A percentile compares a stretch with the other conserved stretches of the same genome.
Conservation (phyloP, 2,888 invertebrate species). For the Phragmatobia fuliginosa region DNA sequence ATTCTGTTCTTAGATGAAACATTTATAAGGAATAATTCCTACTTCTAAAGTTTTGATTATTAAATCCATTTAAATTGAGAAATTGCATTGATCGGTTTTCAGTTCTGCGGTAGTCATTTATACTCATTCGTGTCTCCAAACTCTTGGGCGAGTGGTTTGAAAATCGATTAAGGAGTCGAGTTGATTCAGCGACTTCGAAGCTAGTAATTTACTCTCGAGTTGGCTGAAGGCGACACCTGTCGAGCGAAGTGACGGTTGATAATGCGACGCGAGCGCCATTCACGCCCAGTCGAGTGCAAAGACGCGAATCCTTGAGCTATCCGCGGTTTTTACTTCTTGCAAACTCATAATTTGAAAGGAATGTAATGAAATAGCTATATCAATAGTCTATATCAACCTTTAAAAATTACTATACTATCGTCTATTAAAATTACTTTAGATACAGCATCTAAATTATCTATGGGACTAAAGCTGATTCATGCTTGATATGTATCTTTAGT, state of each 20-base stretch:
- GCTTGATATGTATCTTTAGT: conserved; percentile 39
- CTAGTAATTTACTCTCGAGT: conserved; percentile 86
- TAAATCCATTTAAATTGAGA: conserved; percentile 41
- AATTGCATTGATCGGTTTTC: conserved; percentile 43
- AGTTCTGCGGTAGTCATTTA: conserved; percentile 60
- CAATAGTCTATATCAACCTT: conserved; percentile 2
- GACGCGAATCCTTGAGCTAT: conserved; percentile 60
- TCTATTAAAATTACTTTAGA: too few species aligned
- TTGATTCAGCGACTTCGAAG: conserved; percentile 84
- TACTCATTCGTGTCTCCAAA: conserved; percentile 64
- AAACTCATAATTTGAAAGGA: conserved; percentile 34
- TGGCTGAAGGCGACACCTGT: conserved; percentile 86
- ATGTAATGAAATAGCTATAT: conserved; percentile 9
- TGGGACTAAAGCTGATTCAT: conserved; percentile 24
- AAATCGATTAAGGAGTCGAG: conserved; percentile 82
- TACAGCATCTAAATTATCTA: not conserved
- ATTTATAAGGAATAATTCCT: not conserved
- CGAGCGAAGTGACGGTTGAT: conserved; percentile 83
- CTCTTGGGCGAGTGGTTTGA: conserved; percentile 71
- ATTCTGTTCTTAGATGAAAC: not conserved
- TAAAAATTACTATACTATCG: too few species aligned
- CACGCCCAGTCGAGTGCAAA: conserved; percentile 75
- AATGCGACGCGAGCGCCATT: conserved; percentile 83
- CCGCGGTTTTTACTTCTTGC: conserved; percentile 49
- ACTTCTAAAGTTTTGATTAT: conserved; percentile 11